phyloP scores from a whole-genome alignment of 2,113 vertebrate genomes.

The Cryptotis parvus region DNA sequence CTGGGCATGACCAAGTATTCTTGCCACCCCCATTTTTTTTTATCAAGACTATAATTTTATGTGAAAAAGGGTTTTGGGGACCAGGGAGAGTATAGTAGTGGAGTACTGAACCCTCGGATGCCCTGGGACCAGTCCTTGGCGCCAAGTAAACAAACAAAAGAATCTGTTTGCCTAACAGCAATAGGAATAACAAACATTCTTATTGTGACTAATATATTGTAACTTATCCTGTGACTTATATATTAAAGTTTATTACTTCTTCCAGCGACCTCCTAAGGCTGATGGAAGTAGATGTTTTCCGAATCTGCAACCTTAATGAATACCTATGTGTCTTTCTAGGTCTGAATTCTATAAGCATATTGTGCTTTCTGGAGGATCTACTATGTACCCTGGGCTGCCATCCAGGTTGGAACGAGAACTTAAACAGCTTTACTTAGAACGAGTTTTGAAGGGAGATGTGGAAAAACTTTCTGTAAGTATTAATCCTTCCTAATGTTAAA shows the following conservation, averaged over 20 bases:
- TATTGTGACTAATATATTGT: background rate
- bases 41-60: background rate
- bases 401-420: conserved; percentile 97
- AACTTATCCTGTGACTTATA: background rate
- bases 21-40: background rate
- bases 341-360: conserved; percentile 99
- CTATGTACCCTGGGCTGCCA: conserved; percentile 98
- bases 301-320: background rate
- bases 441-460: conserved; percentile 98
- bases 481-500: background rate
- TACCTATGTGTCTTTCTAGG: conserved; percentile 83
- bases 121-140: no score
- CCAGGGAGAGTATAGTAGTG: no score
- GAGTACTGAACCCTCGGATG: no score
- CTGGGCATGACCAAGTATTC: no score
- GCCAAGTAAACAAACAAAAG: no score
- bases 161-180: background rate
- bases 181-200: background rate
- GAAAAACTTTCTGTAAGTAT: conserved; percentile 97
- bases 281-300: background rate
- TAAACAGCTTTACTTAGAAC: conserved; percentile 98
- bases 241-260: conserved; percentile 46
- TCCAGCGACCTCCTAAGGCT: background rate
- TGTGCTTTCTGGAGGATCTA: conserved; percentile 97
- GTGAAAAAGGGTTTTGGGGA: background rate